A percentile compares a stretch with the other conserved stretches of the same genome.
Evolutionary conservation across 2,113 vertebrate species (phyloP).

Genomic region (Origma solitaria): DNA sequence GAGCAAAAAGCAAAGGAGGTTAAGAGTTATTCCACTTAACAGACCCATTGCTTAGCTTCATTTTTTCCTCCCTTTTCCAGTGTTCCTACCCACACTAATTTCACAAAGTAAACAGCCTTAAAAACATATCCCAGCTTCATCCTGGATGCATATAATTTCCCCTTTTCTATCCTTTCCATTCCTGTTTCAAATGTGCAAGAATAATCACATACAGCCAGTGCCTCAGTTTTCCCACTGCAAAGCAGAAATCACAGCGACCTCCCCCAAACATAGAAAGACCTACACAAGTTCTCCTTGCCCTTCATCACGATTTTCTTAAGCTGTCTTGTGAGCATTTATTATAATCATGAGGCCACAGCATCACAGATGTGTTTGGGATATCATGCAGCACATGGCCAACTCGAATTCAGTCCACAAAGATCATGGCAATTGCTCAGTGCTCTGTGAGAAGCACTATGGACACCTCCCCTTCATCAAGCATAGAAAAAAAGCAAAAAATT

Average conservation of each 20-base stretch:
- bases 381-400: background rate
- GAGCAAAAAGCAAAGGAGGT: background rate
- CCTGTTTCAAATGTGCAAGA: background rate
- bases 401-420: background rate
- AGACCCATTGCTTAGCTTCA: background rate
- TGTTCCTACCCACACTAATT: background rate
- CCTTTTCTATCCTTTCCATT: background rate
- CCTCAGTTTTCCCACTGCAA: background rate
- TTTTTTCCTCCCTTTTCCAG: background rate
- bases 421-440: background rate
- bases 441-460: background rate
- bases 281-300: background rate
- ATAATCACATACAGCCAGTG: background rate
- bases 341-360: background rate
- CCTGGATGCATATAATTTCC: background rate
- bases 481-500: background rate
- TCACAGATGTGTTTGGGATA: background rate
- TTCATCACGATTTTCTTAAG: background rate
- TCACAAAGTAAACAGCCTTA: background rate
- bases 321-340: background rate
- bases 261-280: background rate
- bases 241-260: background rate
- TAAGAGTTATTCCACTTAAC: background rate
- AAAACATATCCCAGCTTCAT: background rate
- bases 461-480: background rate